Conservation (phyloP, 2,113 vertebrate species). For the Labeo rohita region DNA sequence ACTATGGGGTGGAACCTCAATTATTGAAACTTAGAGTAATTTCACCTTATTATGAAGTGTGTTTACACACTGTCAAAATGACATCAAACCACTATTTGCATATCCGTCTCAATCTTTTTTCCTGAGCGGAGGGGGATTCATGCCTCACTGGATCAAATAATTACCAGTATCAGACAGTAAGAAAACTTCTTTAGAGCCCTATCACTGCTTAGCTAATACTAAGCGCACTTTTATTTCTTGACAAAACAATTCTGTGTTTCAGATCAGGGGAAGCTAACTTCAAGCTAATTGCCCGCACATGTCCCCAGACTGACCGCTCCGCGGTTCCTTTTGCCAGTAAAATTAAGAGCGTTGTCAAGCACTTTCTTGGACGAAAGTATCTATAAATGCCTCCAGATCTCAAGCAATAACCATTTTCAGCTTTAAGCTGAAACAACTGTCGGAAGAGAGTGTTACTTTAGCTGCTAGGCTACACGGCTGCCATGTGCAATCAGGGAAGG, state of each 20-base stretch:
- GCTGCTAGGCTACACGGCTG: constrained; percentile 5
- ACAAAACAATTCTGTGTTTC: constrained; percentile 3
- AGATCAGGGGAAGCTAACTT: constrained; percentile 9
- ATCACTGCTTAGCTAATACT: neutral
- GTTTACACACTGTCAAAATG: constrained; percentile 14
- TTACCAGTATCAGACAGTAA: constrained; percentile 37
- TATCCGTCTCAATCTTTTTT: neutral
- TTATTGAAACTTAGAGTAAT: neutral
- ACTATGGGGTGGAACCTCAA: constrained; percentile 37
- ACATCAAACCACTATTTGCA: constrained; percentile 25
- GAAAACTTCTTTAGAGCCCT: neutral
- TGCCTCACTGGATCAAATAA: constrained; percentile 42
- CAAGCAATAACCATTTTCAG: constrained; percentile 44
- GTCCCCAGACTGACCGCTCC: neutral
- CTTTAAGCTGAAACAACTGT: constrained; percentile 44
- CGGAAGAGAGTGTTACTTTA: constrained; percentile 31
- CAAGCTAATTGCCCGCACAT: constrained; percentile 24
- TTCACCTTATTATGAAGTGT: constrained; percentile 8
- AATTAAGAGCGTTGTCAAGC: constrained; percentile 28
- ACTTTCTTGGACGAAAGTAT: constrained; percentile 41
- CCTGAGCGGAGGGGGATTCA: neutral
- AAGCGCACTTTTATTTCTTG: neutral
- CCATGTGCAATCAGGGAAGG: constrained; percentile 37
- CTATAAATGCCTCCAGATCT: constrained; percentile 61
- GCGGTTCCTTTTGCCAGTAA: neutral